Evolutionary conservation across 2,888 invertebrate genomes (phyloP).

Genomic region (Conus canariensis): DNA sequence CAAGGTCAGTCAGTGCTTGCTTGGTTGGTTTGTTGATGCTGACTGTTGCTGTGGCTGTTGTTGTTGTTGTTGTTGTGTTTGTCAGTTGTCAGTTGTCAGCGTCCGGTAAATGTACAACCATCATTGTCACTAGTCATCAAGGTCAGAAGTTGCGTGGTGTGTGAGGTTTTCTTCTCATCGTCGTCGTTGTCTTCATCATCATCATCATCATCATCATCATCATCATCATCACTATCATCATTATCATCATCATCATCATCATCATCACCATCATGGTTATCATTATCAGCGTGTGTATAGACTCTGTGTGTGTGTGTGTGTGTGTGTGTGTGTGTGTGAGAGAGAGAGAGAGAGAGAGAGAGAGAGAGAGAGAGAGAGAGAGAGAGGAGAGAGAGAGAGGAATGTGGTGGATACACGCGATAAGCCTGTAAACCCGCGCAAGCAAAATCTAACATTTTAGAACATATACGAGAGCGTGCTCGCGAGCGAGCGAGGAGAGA

Average conservation of each 20-base stretch:
- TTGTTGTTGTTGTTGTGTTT: too few relatives aligned
- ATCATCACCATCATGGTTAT: background rate
- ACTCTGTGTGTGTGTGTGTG: constrained; percentile 1
- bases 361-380: constrained; percentile 18
- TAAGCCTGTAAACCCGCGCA: too few relatives aligned
- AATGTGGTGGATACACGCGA: too few relatives aligned
- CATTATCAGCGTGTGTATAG: background rate
- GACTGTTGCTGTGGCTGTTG: too few relatives aligned
- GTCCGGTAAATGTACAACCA: too few relatives aligned
- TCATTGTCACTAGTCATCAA: too few relatives aligned
- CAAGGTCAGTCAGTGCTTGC: constrained; percentile 26
- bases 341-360: background rate
- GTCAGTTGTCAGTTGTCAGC: too few relatives aligned
- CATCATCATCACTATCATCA: background rate
- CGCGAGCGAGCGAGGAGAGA: too few relatives aligned
- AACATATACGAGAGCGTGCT: too few relatives aligned
- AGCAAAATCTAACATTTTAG: too few relatives aligned
- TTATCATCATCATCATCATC: background rate
- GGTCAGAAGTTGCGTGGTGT: background rate
- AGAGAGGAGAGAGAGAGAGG: background rate
- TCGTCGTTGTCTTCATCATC: too few relatives aligned
- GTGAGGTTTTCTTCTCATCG: background rate
- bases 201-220: background rate
- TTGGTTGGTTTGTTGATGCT: too few relatives aligned
- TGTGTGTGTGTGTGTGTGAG: background rate